A percentile compares a stretch with the other conserved stretches of the same genome.
These are phyloP conservation scores for Amitus sp. DNA, from an alignment of 2,888 invertebrate genomes.

Conservation along the genomic window DNA sequence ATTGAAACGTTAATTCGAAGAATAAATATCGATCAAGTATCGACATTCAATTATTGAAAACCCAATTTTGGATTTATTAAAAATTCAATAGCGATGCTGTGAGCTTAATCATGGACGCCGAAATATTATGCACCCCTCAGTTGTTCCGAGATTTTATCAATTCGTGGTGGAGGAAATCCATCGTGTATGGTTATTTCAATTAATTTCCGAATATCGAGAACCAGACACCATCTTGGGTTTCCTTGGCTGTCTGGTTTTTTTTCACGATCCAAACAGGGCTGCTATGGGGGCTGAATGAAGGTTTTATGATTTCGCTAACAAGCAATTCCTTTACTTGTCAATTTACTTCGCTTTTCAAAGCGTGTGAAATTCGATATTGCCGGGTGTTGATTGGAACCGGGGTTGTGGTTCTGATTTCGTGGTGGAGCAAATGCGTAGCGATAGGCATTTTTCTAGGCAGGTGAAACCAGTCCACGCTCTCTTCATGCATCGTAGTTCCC, in stretches of 20 bases:
- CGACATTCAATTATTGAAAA: no score
- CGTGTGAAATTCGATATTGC: conserved; percentile 13
- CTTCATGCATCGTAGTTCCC: not conserved
- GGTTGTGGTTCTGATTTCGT: conserved; percentile 14
- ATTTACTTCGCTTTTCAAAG: conserved; percentile 12
- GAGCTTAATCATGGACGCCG: no score
- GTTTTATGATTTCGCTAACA: conserved; percentile 1
- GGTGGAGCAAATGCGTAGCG: conserved; percentile 11
- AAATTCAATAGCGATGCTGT: no score
- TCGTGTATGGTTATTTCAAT: not conserved
- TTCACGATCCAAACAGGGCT: conserved; percentile 11
- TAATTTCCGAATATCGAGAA: conserved; percentile 4
- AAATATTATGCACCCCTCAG: not conserved
- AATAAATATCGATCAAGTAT: no score
- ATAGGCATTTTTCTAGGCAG: conserved; percentile 14
- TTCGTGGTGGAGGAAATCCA: not conserved
- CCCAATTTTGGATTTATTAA: no score
- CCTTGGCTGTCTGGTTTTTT: conserved; percentile 6
- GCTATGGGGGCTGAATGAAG: conserved; percentile 1
- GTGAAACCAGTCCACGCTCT: conserved; percentile 13
- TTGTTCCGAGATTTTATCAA: not conserved
- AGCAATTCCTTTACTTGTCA: conserved; percentile 10
- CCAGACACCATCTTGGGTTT: conserved; percentile 8
- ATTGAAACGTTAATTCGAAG: no score
- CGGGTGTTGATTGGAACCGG: conserved; percentile 8